Evolutionary conservation across 2,113 vertebrate genomes (phyloP).

Genomic region (Gorilla gorilla): DNA sequence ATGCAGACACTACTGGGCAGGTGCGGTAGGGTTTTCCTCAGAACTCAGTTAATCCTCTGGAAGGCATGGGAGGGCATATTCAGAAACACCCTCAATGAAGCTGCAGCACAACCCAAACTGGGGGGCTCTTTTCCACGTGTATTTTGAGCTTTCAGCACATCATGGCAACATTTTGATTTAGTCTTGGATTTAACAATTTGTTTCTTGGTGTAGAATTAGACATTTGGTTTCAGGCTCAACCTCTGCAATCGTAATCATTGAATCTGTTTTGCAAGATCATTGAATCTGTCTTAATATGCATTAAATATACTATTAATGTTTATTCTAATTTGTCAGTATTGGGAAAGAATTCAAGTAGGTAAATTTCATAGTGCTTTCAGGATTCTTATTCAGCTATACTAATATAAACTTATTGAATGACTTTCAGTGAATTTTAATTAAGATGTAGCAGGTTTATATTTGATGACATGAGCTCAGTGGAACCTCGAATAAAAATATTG

Average conservation of each 20-base stretch:
- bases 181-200: neutral
- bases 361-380: neutral
- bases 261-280: constrained; percentile 5
- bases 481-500: neutral
- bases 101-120: fast-evolving
- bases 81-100: neutral
- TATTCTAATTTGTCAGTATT: neutral
- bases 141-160: neutral
- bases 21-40: neutral
- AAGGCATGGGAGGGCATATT: neutral
- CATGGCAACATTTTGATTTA: neutral
- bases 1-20: neutral
- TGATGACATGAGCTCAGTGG: neutral
- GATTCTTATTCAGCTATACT: neutral
- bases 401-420: neutral
- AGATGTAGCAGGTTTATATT: neutral
- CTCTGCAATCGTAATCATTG: neutral
- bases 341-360: neutral
- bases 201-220: neutral
- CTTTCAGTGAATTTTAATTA: neutral
- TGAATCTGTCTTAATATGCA: constrained; percentile 18
- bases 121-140: neutral
- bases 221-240: neutral
- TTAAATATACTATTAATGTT: neutral
- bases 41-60: constrained; percentile 23